A percentile compares a stretch with the other conserved stretches of the same genome.
Evolutionary conservation across 2,797 vertebrate genomes (phyloP).

Genomic region (Sebastes nivosus): DNA sequence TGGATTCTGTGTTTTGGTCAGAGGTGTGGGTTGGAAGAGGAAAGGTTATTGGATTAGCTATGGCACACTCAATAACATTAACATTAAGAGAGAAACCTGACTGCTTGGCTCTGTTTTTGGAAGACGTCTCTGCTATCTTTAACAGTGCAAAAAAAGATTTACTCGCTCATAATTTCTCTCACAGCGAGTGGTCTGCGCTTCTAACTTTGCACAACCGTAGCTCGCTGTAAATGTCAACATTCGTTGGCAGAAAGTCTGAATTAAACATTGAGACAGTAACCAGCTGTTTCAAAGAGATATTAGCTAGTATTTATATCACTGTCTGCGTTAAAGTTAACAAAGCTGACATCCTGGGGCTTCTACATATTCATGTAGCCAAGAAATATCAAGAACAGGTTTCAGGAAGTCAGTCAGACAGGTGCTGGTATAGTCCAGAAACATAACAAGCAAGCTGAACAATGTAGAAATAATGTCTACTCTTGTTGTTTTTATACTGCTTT

Average conservation of each 20-base stretch:
- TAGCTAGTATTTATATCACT: background rate
- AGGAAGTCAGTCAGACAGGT: background rate
- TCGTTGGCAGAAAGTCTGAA: slow-evolving; percentile 14
- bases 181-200: background rate
- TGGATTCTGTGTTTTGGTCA: background rate
- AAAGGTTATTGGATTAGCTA: slow-evolving; percentile 25
- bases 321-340: background rate
- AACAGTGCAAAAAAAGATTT: slow-evolving; percentile 29
- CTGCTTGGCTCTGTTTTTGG: slow-evolving; percentile 5
- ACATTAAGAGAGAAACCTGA: slow-evolving; percentile 23
- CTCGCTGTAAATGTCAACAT: slow-evolving; percentile 26
- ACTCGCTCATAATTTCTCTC: slow-evolving; percentile 38
- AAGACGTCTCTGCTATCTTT: background rate
- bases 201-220: background rate
- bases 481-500: background rate
- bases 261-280: background rate
- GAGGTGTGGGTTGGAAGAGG: background rate
- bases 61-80: slow-evolving; percentile 24
- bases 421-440: background rate
- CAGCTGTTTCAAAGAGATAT: slow-evolving; percentile 1
- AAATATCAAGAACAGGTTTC: background rate
- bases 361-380: background rate
- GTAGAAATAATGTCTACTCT: background rate
- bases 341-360: background rate
- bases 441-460: background rate